Evolutionary conservation across 1,140 invertebrate species (phyloP).

Genomic region (Achatina immaculata): DNA sequence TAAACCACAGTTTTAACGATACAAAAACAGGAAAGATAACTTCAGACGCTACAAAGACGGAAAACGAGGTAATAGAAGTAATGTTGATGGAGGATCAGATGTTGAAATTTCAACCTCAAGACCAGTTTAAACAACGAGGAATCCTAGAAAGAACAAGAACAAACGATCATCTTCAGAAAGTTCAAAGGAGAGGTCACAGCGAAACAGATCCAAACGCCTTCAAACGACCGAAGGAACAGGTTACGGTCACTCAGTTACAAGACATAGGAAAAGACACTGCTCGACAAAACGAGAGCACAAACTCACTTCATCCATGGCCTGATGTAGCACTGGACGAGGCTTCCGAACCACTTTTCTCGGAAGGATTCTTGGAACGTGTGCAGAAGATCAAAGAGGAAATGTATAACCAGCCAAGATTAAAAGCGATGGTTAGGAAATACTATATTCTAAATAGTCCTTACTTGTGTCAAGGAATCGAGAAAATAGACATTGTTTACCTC

Average conservation of each 20-base stretch:
- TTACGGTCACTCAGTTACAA: background rate
- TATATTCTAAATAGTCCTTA: constrained; percentile 19
- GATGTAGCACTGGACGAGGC: background rate
- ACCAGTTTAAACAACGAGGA: background rate
- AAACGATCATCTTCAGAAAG: background rate
- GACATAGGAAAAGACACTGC: background rate
- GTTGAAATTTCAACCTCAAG: background rate
- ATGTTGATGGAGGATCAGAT: background rate
- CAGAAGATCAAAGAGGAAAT: background rate
- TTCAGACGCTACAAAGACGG: background rate
- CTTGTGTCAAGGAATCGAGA: background rate
- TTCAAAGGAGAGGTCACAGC: background rate
- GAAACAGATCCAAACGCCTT: background rate
- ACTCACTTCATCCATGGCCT: background rate
- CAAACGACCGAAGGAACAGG: background rate
- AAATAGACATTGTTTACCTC: constrained; percentile 23
- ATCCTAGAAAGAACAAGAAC: background rate
- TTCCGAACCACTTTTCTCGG: constrained; percentile 5
- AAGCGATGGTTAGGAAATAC: background rate
- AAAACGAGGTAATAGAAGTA: background rate
- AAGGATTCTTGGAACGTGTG: constrained; percentile 18
- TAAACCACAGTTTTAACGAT: background rate
- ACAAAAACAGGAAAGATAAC: background rate
- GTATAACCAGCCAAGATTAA: background rate
- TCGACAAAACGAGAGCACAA: background rate